These are phyloP conservation scores for Meiosimyza platycephala DNA, from an alignment of 2,888 invertebrate genomes.

Conservation along the genomic window DNA sequence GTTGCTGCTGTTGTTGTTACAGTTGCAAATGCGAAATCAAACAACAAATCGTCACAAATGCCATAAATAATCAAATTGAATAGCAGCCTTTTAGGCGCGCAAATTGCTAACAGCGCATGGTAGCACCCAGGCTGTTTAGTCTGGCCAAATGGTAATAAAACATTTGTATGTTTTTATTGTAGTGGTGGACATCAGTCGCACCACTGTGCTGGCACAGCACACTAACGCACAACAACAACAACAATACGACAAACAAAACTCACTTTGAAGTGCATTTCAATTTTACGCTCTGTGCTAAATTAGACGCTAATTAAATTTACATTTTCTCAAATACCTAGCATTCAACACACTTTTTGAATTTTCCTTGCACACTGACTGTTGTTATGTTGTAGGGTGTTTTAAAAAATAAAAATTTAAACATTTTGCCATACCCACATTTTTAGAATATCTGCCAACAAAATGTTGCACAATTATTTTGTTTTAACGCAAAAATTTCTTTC, in stretches of 20 bases:
- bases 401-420: too few species aligned
- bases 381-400: too few species aligned
- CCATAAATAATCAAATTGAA: conserved; percentile 24
- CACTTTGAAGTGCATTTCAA: conserved; percentile 42
- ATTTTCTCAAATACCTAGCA: conserved; percentile 40
- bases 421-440: too few species aligned
- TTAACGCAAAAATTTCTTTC: neutral
- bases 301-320: conserved; percentile 54
- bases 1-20: conserved; percentile 4
- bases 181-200: too few species aligned
- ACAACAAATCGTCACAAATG: conserved; percentile 24
- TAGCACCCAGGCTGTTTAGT: neutral
- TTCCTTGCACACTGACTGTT: too few species aligned
- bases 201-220: too few species aligned
- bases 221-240: neutral
- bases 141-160: conserved; percentile 15
- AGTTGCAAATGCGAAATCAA: conserved; percentile 16
- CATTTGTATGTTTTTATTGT: neutral
- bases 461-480: too few species aligned
- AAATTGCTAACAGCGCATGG: neutral
- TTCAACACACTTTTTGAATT: too few species aligned
- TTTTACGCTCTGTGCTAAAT: conserved; percentile 51
- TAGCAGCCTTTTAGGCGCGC: conserved; percentile 4
- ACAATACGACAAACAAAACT: neutral
- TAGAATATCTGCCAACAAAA: too few species aligned